Conservation (phyloP, 2,113 vertebrate species). For the Pogona vitticeps region DNA sequence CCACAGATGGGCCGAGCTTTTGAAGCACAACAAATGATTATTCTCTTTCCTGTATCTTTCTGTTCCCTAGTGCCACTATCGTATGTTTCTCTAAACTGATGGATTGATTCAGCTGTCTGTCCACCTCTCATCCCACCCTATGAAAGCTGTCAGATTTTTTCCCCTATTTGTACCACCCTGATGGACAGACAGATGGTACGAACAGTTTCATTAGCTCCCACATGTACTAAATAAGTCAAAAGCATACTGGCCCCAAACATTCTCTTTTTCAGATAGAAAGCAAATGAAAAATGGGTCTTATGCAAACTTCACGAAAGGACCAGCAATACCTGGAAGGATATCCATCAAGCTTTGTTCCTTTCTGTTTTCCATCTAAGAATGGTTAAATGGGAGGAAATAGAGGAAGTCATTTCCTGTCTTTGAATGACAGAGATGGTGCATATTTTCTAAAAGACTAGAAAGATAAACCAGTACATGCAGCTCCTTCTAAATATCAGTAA, state of each 20-base stretch:
- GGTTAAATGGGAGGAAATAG: neutral
- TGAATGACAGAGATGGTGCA: neutral
- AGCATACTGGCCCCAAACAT: slow-evolving; percentile 30
- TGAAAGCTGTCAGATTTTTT: slow-evolving; percentile 12
- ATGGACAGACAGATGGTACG: slow-evolving; percentile 10
- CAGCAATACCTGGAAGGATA: neutral
- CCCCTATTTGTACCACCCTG: neutral
- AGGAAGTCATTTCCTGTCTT: neutral
- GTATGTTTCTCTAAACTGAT: slow-evolving; percentile 20
- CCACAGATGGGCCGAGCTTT: slow-evolving; percentile 15
- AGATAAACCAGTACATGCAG: too few relatives aligned
- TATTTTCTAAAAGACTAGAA: too few relatives aligned
- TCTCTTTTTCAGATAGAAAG: slow-evolving; percentile 23
- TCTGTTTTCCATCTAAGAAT: neutral
- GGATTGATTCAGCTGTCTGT: neutral
- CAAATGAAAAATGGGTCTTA: neutral
- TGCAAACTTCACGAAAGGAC: neutral
- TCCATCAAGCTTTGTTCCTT: neutral
- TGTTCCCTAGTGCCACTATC: slow-evolving; percentile 19
- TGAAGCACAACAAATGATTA: neutral
- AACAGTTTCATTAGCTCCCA: slow-evolving; percentile 19
- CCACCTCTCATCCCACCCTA: neutral
- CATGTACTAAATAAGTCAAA: slow-evolving; percentile 47
- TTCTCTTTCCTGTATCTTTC: slow-evolving; percentile 4
- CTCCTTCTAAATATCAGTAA: too few relatives aligned